A percentile compares a stretch with the other conserved stretches of the same genome.
These are phyloP conservation scores for Crotalus helleri DNA, from an alignment of 2,113 vertebrate genomes.

Conservation along the genomic window DNA sequence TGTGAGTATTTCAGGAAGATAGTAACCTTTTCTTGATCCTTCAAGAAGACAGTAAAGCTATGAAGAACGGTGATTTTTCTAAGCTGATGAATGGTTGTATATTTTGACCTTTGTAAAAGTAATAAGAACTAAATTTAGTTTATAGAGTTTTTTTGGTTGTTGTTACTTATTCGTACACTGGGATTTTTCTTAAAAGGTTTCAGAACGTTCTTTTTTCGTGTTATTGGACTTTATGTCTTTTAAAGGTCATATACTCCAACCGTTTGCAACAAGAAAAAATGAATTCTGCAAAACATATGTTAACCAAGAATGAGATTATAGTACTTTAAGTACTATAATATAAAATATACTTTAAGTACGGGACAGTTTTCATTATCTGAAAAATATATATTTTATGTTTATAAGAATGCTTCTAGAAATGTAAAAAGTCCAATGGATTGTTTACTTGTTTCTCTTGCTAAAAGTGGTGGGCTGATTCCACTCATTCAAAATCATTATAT, in stretches of 20 bases:
- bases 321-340: neutral
- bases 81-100: neutral
- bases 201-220: neutral
- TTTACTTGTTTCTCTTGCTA: neutral
- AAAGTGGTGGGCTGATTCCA: neutral
- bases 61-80: neutral
- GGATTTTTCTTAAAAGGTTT: neutral
- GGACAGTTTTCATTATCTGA: neutral
- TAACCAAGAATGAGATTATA: neutral
- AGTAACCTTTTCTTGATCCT: slow-evolving; percentile 7
- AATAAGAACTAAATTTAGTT: neutral
- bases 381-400: neutral
- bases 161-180: neutral
- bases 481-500: neutral
- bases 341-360: neutral
- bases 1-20: neutral
- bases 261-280: neutral
- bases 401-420: neutral
- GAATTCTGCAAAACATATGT: neutral
- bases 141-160: neutral
- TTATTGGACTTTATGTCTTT: neutral
- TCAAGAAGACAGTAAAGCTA: slow-evolving; percentile 5
- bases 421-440: neutral
- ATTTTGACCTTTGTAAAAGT: slow-evolving; percentile 15
- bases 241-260: neutral